Base-by-base conservation (phyloP, 2,888 invertebrate species). In the Pristionchus fissidentatus region DNA sequence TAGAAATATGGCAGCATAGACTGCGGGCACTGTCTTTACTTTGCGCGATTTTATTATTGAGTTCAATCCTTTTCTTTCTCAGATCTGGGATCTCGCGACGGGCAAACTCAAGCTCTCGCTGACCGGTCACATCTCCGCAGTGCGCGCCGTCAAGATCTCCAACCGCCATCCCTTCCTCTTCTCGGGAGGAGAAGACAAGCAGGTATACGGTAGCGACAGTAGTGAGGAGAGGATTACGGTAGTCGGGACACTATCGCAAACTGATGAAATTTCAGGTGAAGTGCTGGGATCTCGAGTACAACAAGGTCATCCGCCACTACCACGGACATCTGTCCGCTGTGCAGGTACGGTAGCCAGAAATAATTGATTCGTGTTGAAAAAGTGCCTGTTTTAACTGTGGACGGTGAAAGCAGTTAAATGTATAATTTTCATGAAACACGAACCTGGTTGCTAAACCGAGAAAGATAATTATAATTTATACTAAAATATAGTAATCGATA, bases 231-330 rank as follows among this genome's bases (percentile, higher is more conserved):
- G 29, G 29, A 2, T 15, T 55, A 55, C 55, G 32, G 29, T 62
- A 35, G 62, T 8, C 5, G 5, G 8, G 7, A 4, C 29, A 26
- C 35, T 62, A 26, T 62, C n/a, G 62, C 13, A n/a, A 29, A n/a
- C n/a, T 49, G 19, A 10, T 10, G 15, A 32, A 43, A 19, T 46
- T 89, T 83, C 52, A 91, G 91, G 98, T 99, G 0, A 99, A 98
- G 94, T 99, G 99, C 93, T 99, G 99, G 99, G 99, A 99, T 94
- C 94, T 99, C 46, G 99, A 99, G 93, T 97, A 98, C 92, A 99
- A 99, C 93, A 99, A 99, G 94, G 96, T 95, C 86, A 88, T 89
- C 84, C 86, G 99, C 0, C 98, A 99, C 93, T 99, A 99, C 93
- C 99, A 99, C 93, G 99, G 99, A 0, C 99, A 99, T 93, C 94